phyloP scores from a whole-genome alignment of 2,113 vertebrate species.

The Crotalus tigris region DNA sequence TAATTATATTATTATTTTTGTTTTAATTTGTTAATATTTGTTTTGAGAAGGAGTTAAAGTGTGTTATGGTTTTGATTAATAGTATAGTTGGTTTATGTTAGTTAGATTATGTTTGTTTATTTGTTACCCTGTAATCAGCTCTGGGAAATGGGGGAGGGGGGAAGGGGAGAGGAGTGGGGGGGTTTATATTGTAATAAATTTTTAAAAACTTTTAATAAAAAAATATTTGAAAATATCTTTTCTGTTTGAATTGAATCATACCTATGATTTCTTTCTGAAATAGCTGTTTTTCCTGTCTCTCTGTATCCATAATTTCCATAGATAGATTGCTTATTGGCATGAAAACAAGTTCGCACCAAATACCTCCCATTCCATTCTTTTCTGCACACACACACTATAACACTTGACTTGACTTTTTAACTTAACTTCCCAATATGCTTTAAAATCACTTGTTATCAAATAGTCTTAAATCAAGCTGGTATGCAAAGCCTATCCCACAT shows the following conservation, averaged over 20 bases:
- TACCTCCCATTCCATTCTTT: background rate
- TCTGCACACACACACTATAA: background rate
- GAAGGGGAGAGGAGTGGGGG: too few species aligned
- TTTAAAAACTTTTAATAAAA: too few species aligned
- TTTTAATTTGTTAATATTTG: too few species aligned
- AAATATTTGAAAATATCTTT: background rate
- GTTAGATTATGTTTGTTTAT: too few species aligned
- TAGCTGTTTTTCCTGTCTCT: background rate
- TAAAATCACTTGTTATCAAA: background rate
- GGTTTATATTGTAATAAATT: too few species aligned
- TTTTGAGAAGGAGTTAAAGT: too few species aligned
- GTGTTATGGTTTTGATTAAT: too few species aligned
- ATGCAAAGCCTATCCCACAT: background rate
- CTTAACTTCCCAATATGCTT: background rate
- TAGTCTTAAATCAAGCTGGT: background rate
- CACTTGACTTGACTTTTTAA: background rate
- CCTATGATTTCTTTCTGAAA: background rate
- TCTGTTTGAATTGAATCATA: background rate
- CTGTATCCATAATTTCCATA: background rate
- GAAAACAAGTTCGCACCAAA: background rate
- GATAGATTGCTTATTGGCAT: background rate
- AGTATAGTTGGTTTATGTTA: too few species aligned
- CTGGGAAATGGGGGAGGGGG: too few species aligned
- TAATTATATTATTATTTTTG: too few species aligned
- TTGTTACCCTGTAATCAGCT: too few species aligned